phyloP scores from a whole-genome alignment of 2,113 vertebrate genomes.

The Oxyruncus cristatus region DNA sequence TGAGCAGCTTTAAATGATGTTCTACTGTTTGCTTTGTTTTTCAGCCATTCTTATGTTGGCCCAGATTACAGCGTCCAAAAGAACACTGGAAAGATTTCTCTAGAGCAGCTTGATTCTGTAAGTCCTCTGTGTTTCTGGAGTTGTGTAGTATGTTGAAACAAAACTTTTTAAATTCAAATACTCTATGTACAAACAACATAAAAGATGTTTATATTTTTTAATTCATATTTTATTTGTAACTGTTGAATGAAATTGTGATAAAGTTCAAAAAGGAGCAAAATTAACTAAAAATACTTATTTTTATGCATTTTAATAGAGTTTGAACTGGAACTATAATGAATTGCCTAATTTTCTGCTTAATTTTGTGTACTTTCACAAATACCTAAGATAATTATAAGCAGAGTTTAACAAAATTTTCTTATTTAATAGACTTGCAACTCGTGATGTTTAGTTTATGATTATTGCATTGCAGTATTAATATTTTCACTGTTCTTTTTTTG shows the following conservation, averaged over 20 bases:
- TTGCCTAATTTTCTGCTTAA: background rate
- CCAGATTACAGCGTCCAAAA: conserved; percentile 92
- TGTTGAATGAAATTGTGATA: background rate
- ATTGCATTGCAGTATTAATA: background rate
- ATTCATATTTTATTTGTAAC: background rate
- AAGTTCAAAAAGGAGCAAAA: background rate
- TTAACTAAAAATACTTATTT: background rate
- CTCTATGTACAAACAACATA: background rate
- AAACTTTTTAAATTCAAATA: background rate
- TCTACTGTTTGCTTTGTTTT: background rate
- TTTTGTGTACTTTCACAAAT: background rate
- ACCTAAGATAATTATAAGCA: background rate
- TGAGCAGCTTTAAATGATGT: background rate
- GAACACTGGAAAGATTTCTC: conserved; percentile 88
- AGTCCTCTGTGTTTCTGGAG: conserved; percentile 52
- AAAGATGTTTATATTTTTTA: background rate
- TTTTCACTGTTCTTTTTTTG: background rate
- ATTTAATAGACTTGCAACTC: background rate
- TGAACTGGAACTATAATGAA: background rate
- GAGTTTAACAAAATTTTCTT: background rate
- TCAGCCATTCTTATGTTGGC: conserved; percentile 91
- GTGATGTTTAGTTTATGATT: background rate
- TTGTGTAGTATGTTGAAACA: background rate
- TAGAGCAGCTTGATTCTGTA: conserved; percentile 94
- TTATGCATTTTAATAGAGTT: no score